These are phyloP conservation scores for Darevskia nairensis DNA, from an alignment of 2,797 vertebrate genomes.

Conservation along the genomic window DNA sequence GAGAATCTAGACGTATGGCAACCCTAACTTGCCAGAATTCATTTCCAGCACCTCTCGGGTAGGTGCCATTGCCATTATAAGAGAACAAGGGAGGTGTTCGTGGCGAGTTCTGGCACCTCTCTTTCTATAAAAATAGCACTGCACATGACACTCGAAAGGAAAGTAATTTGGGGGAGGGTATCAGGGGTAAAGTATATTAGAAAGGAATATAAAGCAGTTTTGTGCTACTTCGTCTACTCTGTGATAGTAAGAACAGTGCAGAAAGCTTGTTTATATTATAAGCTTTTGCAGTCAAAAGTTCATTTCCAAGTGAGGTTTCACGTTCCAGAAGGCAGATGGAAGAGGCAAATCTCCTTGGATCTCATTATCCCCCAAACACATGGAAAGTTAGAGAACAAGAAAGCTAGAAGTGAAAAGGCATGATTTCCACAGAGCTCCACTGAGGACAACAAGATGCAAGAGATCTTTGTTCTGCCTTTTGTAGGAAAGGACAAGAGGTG, in stretches of 20 bases:
- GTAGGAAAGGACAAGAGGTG: background rate
- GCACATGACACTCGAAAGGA: background rate
- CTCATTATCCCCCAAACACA: background rate
- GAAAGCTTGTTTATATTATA: background rate
- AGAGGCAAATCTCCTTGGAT: background rate
- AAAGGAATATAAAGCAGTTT: background rate
- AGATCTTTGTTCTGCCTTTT: background rate
- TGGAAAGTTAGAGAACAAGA: background rate
- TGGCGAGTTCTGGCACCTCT: too few species aligned
- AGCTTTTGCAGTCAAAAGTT: background rate
- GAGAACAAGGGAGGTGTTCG: too few species aligned
- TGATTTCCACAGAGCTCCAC: background rate
- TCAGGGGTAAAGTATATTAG: background rate
- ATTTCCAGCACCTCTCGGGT: too few species aligned
- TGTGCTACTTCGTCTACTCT: background rate
- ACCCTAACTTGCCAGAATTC: too few species aligned
- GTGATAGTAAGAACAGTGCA: background rate
- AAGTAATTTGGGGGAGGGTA: background rate
- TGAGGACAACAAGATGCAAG: background rate
- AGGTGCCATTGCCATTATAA: too few species aligned
- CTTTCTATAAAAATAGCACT: background rate
- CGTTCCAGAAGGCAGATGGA: background rate
- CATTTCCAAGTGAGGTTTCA: background rate
- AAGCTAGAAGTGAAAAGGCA: background rate
- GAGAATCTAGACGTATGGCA: too few species aligned